Percentiles rank a stretch among this genome's conserved stretches.
Evolutionary conservation across 2,797 vertebrate species (phyloP).

Genomic region (Micromesistius poutassou): DNA sequence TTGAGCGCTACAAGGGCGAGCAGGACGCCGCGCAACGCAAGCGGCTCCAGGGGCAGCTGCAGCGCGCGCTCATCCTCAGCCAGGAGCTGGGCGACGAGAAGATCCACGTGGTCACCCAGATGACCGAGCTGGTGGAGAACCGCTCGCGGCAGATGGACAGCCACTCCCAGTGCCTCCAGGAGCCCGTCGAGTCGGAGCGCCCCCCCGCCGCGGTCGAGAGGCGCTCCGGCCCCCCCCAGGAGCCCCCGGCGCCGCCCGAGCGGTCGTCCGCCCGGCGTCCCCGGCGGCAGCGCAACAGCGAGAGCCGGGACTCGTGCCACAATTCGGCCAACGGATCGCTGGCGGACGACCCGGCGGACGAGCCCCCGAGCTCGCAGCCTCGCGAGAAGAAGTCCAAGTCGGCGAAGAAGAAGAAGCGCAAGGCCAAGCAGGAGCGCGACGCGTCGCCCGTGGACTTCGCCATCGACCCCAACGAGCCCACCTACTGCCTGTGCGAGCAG

Average conservation of each 20-base stretch:
- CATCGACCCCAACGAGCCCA: constrained; percentile 97
- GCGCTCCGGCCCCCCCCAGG: constrained; percentile 39
- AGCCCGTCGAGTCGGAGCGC: constrained; percentile 79
- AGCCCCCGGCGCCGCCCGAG: constrained; percentile 68
- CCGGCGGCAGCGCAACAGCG: constrained; percentile 88
- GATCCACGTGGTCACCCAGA: constrained; percentile 94
- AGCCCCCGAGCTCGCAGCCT: constrained; percentile 74
- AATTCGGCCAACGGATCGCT: constrained; percentile 84
- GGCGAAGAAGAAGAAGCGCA: constrained; percentile 96
- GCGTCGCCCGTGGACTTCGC: constrained; percentile 90
- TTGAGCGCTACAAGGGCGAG: constrained; percentile 91
- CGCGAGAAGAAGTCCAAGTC: constrained; percentile 94
- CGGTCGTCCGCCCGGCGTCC: constrained; percentile 84
- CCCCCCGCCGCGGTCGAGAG: constrained; percentile 54
- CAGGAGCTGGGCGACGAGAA: constrained; percentile 98
- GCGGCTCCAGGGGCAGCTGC: constrained; percentile 89
- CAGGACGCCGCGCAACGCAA: constrained; percentile 86
- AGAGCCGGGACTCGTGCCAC: constrained; percentile 90
- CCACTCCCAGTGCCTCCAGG: constrained; percentile 86
- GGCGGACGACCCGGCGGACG: constrained; percentile 81
- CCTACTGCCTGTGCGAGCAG: constrained; percentile 96
- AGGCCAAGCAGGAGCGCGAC: constrained; percentile 91
- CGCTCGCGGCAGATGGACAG: constrained; percentile 93
- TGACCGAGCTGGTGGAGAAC: constrained; percentile 94
- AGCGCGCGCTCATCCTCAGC: constrained; percentile 90